Evolutionary conservation across 2,888 invertebrate genomes (phyloP), one percentile per base, ranked within the genome.

Genomic region (Argynnis bischoffii): DNA sequence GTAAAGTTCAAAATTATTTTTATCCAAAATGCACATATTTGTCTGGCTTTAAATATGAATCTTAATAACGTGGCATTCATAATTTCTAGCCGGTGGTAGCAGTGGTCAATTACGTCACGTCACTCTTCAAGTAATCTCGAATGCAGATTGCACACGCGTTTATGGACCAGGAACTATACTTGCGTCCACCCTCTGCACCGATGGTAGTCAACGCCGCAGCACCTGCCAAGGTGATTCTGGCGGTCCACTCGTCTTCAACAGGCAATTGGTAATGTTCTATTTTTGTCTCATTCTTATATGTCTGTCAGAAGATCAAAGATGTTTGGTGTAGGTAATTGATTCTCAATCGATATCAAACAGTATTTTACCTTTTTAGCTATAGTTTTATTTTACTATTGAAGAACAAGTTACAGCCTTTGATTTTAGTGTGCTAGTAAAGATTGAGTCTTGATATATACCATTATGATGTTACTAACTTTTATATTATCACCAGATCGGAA

Each of bases 181-280:
- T 4, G 69, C 67, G 0, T 77, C 77, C 0, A 86, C 88, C 41
- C 68, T 88, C 78, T 81, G 88, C 83, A 79, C 82, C 72, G 78
- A 82, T 77, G 81, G 81, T 64, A 72, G 73, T 3, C 76, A 76
- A 3, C 81, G 83, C 1, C 79, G 69, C 60, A 84, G 87, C 50
- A 84, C 87, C 2, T 93, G 93, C 78, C 82, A 78, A 13, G 81
- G 83, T 0, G 85, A 86, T 74, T 79, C 81, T 15, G 86, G 86
- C 0, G 86, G 84, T 16, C 79, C 82, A 18, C 74, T 81, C 61
- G 75, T 69, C 18, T 15, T 64, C n/a, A 65, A 65, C 54, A 51
- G 16, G 57, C 53, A 57, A 50, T 54, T 67, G 67, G 67, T 67
- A 16, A 16, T 15, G 11, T 8, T 51, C 18, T 18, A 18, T 51